Evolutionary conservation across 2,888 invertebrate species (phyloP).

Genomic region (Opisthograptis luteolata): DNA sequence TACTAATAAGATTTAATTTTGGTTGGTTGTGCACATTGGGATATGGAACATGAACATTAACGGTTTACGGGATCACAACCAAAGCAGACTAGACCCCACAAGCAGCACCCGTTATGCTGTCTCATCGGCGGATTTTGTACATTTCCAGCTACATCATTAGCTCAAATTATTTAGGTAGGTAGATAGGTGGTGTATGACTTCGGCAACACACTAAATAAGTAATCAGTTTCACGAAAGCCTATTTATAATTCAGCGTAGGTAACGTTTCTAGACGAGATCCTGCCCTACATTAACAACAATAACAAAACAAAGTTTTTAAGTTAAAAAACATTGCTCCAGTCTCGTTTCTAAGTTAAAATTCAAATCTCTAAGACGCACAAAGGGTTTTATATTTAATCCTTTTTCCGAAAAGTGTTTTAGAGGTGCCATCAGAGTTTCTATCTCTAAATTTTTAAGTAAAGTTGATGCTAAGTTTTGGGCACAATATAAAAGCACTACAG

Average conservation of each 20-base stretch:
- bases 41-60: too few relatives aligned
- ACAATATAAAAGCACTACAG: too few relatives aligned
- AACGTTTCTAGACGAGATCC: background rate
- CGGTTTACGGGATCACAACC: too few relatives aligned
- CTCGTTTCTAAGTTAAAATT: conserved; percentile 20
- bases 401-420: conserved; percentile 3
- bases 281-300: conserved; percentile 7
- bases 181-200: background rate
- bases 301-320: conserved; percentile 16
- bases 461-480: too few relatives aligned
- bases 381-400: conserved; percentile 11
- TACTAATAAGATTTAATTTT: too few relatives aligned
- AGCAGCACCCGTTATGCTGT: too few relatives aligned
- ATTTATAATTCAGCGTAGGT: background rate
- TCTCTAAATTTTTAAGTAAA: too few relatives aligned
- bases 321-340: conserved; percentile 19
- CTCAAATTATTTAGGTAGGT: too few relatives aligned
- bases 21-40: too few relatives aligned
- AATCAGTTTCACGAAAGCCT: background rate
- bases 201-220: background rate
- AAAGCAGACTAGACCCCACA: too few relatives aligned
- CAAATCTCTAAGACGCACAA: conserved; percentile 18
- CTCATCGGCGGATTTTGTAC: too few relatives aligned
- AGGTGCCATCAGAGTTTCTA: background rate
- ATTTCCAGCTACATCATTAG: too few relatives aligned